Evolutionary conservation across 2,113 vertebrate genomes (phyloP).

Genomic region (Myiozetetes cayanensis): DNA sequence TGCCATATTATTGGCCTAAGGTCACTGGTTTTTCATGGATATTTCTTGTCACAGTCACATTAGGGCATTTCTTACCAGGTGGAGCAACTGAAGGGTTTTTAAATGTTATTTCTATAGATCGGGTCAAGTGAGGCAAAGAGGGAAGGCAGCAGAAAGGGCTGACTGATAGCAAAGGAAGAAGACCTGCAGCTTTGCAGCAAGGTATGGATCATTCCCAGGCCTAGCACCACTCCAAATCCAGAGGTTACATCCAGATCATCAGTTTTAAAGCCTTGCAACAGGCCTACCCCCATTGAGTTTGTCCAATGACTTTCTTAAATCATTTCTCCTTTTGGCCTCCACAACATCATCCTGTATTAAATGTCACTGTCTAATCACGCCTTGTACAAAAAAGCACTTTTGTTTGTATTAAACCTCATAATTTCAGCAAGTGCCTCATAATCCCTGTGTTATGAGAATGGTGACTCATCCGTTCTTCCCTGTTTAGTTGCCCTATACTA

Average conservation of each 20-base stretch:
- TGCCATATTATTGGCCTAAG: neutral
- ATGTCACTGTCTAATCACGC: fast-evolving
- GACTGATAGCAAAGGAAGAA: neutral
- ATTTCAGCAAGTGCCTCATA: neutral
- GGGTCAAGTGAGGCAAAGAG: neutral
- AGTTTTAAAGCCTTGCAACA: neutral
- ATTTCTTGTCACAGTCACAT: neutral
- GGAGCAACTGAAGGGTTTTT: neutral
- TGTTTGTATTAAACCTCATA: neutral
- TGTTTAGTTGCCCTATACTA: neutral
- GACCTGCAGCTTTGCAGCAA: neutral
- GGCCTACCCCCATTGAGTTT: neutral
- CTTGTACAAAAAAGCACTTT: neutral
- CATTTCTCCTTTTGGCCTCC: neutral
- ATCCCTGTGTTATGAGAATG: neutral
- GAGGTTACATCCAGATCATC: neutral
- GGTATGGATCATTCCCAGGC: neutral
- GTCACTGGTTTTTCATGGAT: neutral
- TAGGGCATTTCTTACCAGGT: neutral
- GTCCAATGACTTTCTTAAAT: neutral
- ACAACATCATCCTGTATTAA: neutral
- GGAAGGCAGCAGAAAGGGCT: neutral
- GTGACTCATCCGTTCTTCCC: neutral
- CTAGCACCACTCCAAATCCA: neutral
- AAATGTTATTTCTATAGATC: neutral